Conservation (phyloP, 2,113 vertebrate species). For the Crotalus helleri region DNA sequence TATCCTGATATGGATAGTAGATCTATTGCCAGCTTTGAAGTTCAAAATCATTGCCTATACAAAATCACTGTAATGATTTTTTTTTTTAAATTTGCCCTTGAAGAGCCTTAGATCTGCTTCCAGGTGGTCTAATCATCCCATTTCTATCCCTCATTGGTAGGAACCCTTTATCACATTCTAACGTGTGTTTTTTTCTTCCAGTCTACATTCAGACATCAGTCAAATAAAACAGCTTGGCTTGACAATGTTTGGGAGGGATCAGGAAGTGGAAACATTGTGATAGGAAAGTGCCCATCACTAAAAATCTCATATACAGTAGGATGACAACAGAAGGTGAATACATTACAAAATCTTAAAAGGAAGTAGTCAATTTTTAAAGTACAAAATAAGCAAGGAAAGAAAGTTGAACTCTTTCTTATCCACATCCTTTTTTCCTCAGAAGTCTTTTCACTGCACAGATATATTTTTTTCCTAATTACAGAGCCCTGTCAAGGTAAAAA, state of each 20-base stretch:
- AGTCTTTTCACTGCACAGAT: not conserved
- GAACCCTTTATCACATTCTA: not conserved
- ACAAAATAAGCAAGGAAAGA: too few species aligned
- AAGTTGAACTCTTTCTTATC: not conserved
- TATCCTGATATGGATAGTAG: not conserved
- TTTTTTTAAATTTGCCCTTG: not conserved
- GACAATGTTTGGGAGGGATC: not conserved
- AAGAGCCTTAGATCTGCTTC: not conserved
- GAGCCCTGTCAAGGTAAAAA: not conserved
- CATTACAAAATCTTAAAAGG: not conserved
- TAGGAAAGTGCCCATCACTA: not conserved
- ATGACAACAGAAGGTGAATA: not conserved
- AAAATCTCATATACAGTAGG: not conserved
- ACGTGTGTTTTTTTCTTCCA: not conserved
- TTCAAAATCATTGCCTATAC: not conserved
- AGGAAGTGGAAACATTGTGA: not conserved
- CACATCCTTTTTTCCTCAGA: not conserved
- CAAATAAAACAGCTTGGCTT: not conserved
- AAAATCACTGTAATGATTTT: not conserved
- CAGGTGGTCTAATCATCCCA: not conserved
- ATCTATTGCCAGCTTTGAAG: not conserved
- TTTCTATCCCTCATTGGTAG: not conserved
- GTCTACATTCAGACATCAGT: not conserved
- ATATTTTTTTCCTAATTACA: not conserved
- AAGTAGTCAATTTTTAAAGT: not conserved